phyloP scores from a whole-genome alignment of 2,888 invertebrate genomes.

The Nasonia oneida region DNA sequence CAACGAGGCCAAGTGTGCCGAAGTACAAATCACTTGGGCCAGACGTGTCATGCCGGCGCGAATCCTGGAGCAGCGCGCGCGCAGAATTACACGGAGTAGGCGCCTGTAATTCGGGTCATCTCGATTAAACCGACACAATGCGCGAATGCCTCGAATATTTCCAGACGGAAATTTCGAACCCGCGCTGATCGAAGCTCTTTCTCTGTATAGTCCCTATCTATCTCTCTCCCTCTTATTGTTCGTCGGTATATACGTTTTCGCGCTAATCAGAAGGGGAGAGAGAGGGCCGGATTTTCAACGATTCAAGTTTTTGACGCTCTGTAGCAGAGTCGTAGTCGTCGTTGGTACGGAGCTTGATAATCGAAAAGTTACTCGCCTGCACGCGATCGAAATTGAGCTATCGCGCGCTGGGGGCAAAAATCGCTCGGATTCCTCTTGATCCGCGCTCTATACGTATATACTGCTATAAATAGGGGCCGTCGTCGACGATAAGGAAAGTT shows the following conservation, averaged over 20 bases:
- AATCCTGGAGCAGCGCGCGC: conserved; percentile 40
- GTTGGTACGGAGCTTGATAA: conserved; percentile 32
- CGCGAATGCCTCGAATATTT: conserved; percentile 60
- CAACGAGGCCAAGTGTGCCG: conserved; percentile 62
- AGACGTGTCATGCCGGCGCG: conserved; percentile 50
- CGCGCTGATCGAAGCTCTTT: conserved; percentile 47
- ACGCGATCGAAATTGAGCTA: conserved; percentile 57
- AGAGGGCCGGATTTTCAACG: conserved; percentile 30
- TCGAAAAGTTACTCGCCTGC: conserved; percentile 54
- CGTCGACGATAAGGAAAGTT: background rate
- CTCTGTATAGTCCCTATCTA: background rate
- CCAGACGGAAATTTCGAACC: conserved; percentile 52
- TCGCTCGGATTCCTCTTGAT: conserved; percentile 45
- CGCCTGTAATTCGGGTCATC: conserved; percentile 61
- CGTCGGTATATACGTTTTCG: conserved; percentile 28
- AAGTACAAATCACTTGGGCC: conserved; percentile 61
- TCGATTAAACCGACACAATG: conserved; percentile 59
- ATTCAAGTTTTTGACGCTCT: background rate
- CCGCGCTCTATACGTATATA: background rate
- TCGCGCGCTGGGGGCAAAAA: conserved; percentile 20
- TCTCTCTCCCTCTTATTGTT: conserved; percentile 32
- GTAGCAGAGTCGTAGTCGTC: background rate
- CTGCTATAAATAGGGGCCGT: too few relatives aligned
- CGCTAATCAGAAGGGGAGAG: conserved; percentile 26
- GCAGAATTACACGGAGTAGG: conserved; percentile 47